Base-by-base conservation (phyloP, 2,113 vertebrate species). In the Corythaeola cristata region DNA sequence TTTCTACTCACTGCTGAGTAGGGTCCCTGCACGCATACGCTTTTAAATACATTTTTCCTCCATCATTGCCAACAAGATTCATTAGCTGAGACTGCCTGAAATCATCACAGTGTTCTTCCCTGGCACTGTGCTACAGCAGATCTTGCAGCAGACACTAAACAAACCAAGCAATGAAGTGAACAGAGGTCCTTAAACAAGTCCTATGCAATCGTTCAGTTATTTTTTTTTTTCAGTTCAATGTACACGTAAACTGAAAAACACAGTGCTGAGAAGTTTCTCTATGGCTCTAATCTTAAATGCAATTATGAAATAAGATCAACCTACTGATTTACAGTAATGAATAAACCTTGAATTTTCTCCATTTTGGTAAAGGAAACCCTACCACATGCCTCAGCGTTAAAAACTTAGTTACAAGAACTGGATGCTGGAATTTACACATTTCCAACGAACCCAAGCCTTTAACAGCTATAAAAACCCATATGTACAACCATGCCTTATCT, bases 251-350 rank as follows among this genome's bases (percentile, higher is more conserved):
- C 83, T 60, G 85, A 95, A 81, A 90, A 68, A 83, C n/a, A 85
- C 82, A 91, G 79, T 73, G 73, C 84, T 76, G 89, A 82, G 62
- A 91, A 55, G 84, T 69, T 90, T 90, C 88, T 89, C 89, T 89
- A 95, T 93, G 68, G 69, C 92, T 95, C 71, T 71, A 45, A 93
- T 80, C 55, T 96, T 92, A 86, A 96, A 97, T 58, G 89, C 11
- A 73, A 27, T 90, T 91, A 92, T 23, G 49, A 88, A 85, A 50
- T 37, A 91, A 66, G 64, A 95, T 41, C 58, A 96, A 96, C 68
- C 39, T 93, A 82, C 69, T 92, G 80, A 93, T 58, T n/a, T 88
- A 75, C 76, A 96, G 74, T 88, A 78, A 83, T 47, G 53, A 81
- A 80, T 67, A 94, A 79, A 96, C 30, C 52, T 39, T 78, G 50